phyloP scores from a whole-genome alignment of 2,797 vertebrate species.

The Triplophysa yarkandensis region DNA sequence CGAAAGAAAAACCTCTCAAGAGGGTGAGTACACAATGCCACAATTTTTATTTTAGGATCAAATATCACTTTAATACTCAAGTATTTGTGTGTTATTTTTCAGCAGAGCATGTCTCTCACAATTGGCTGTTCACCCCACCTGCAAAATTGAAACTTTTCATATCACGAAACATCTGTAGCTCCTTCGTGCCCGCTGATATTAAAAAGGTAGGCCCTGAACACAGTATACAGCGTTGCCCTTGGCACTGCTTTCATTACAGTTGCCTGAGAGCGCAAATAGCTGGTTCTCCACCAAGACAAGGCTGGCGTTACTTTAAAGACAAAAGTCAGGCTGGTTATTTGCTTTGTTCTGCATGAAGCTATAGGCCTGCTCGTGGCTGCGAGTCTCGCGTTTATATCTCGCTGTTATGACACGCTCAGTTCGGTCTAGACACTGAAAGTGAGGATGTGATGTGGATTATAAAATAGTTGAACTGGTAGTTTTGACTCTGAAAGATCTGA shows the following conservation, averaged over 20 bases:
- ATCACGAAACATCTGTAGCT: constrained; percentile 3
- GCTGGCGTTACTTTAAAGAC: constrained; percentile 50
- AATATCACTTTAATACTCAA: not conserved
- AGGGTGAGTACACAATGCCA: too few species aligned
- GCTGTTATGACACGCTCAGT: constrained; percentile 5
- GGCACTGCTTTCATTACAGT: constrained; percentile 48
- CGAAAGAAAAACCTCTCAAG: too few species aligned
- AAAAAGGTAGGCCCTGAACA: not conserved
- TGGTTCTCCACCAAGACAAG: constrained; percentile 46
- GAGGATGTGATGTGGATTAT: not conserved
- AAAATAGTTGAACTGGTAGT: not conserved
- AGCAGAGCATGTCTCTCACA: not conserved
- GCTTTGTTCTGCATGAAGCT: constrained; percentile 30
- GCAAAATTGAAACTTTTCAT: constrained; percentile 9
- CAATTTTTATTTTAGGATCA: too few species aligned
- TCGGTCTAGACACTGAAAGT: not conserved
- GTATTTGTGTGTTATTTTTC: not conserved
- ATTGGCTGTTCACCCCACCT: not conserved
- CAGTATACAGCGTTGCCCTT: constrained; percentile 22
- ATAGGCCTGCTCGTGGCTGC: constrained; percentile 14
- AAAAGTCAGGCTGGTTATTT: constrained; percentile 53
- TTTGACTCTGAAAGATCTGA: constrained; percentile 11
- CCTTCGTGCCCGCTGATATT: not conserved
- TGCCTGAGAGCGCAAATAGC: constrained; percentile 49
- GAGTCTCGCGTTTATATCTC: constrained; percentile 39